Conservation (phyloP, 2,113 vertebrate species). For the Ptyas mucosa region DNA sequence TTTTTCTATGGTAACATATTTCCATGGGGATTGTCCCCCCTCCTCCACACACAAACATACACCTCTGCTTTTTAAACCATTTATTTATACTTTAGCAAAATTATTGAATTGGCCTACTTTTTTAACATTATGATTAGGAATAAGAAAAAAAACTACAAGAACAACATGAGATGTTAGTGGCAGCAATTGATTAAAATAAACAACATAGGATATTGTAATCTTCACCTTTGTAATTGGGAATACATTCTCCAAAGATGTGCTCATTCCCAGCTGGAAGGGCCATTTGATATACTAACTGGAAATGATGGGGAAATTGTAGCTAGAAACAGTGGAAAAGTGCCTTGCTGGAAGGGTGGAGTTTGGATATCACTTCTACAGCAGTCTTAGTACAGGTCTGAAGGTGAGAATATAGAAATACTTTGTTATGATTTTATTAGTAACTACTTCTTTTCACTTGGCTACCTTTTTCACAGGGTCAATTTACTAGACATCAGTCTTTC, state of each 20-base stretch:
- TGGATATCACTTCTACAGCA: constrained; percentile 6
- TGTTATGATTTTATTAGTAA: constrained; percentile 20
- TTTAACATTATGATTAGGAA: not conserved
- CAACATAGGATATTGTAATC: not conserved
- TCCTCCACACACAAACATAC: not conserved
- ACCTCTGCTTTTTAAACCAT: not conserved
- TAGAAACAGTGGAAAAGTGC: not conserved
- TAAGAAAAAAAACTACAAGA: not conserved
- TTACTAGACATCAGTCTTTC: constrained; percentile 35
- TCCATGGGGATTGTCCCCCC: not conserved
- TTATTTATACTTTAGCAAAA: not conserved
- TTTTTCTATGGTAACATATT: not conserved
- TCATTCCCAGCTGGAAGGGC: not conserved
- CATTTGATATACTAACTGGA: not conserved
- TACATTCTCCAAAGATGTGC: not conserved
- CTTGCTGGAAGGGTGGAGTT: not conserved
- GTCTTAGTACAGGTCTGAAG: constrained; percentile 15
- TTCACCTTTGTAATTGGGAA: not conserved
- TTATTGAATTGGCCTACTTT: not conserved
- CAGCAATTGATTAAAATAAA: not conserved
- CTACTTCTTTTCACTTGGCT: constrained; percentile 20
- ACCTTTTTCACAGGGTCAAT: constrained; percentile 19
- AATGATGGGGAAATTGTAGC: not conserved
- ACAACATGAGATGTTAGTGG: not conserved
- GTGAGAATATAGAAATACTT: constrained; percentile 37